Evolutionary conservation across 1,140 invertebrate genomes (phyloP).

Genomic region (Lepidotrigona ventralis): DNA sequence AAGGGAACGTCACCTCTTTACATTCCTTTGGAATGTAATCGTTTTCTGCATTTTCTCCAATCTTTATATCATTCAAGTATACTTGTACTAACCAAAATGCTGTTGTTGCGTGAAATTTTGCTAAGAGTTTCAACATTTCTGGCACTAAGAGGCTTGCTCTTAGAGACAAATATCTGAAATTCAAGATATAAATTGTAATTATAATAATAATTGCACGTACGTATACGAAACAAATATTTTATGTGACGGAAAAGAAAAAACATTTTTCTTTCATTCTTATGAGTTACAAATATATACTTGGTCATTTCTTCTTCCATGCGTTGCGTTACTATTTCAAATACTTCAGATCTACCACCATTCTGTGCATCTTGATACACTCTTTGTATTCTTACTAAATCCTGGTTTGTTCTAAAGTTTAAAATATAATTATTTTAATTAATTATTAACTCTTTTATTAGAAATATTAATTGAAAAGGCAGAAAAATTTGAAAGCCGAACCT

Average conservation of each 20-base stretch:
- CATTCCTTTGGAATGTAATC: slow-evolving; percentile 82
- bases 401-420: slow-evolving; percentile 73
- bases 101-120: slow-evolving; percentile 90
- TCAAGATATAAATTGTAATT: slow-evolving; percentile 67
- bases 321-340: slow-evolving; percentile 82
- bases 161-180: slow-evolving; percentile 83
- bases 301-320: slow-evolving; percentile 84
- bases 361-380: slow-evolving; percentile 85
- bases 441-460: neutral
- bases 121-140: slow-evolving; percentile 83
- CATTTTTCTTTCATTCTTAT: slow-evolving; percentile 49
- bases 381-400: slow-evolving; percentile 89
- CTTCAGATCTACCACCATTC: slow-evolving; percentile 78
- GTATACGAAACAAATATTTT: neutral
- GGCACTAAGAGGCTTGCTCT: slow-evolving; percentile 88
- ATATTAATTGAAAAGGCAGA: neutral
- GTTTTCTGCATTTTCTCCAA: slow-evolving; percentile 62
- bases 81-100: slow-evolving; percentile 93
- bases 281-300: slow-evolving; percentile 71
- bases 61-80: slow-evolving; percentile 80
- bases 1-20: slow-evolving; percentile 83
- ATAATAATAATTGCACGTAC: neutral
- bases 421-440: slow-evolving; percentile 2
- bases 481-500: slow-evolving; percentile 71
- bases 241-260: neutral